phyloP scores from a whole-genome alignment of 2,113 vertebrate species.

The Ailurus styani region DNA sequence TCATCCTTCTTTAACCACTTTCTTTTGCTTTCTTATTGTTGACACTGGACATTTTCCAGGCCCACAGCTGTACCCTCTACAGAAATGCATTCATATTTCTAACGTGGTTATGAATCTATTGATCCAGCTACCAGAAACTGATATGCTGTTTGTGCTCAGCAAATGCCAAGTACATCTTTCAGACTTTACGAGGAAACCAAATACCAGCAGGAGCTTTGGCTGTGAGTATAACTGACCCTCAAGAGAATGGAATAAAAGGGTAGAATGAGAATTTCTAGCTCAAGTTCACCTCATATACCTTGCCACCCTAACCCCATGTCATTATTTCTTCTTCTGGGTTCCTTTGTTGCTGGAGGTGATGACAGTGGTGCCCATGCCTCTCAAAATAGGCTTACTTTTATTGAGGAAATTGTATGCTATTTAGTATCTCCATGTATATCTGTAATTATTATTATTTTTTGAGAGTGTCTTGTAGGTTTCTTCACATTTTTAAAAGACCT shows the following conservation, averaged over 20 bases:
- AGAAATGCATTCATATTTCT: not conserved
- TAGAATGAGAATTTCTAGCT: not conserved
- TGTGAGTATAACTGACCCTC: not conserved
- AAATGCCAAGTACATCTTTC: not conserved
- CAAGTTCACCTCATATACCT: not conserved
- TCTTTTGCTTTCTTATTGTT: not conserved
- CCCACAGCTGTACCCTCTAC: not conserved
- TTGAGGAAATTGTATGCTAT: not conserved
- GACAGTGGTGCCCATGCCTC: not conserved
- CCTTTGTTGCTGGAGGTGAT: not conserved
- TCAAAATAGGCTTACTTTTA: not conserved
- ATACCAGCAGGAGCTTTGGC: not conserved
- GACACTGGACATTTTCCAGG: slow-evolving; percentile 12
- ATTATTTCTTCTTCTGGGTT: not conserved
- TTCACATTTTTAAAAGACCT: not conserved
- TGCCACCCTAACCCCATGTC: not conserved
- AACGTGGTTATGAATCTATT: not conserved
- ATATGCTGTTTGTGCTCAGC: not conserved
- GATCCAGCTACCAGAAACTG: not conserved
- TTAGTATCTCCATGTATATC: not conserved
- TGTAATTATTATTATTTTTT: not conserved
- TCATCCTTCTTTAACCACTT: not conserved
- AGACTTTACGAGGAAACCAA: slow-evolving; percentile 13
- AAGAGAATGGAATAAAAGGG: not conserved
- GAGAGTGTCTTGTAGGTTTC: not conserved